Evolutionary conservation across 2,113 vertebrate species (phyloP), one percentile per base, ranked within the genome.

Genomic region (Diadophis punctatus): DNA sequence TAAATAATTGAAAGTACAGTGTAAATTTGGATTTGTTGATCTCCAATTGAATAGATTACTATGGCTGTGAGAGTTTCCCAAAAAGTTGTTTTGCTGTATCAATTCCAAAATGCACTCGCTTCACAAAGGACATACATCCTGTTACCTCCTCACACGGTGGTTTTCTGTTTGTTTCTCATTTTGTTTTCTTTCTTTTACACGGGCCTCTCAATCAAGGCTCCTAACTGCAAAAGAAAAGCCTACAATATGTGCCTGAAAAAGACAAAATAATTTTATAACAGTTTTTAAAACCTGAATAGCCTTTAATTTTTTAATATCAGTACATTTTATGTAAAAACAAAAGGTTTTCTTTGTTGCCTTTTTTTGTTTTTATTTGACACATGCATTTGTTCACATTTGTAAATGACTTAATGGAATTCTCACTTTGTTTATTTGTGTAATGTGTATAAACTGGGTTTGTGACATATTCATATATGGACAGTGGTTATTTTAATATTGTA

Each of bases 401-500:
- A 97, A 98, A 97, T 97, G 97, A 98, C 97, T 97, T 98, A 97
- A 98, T 97, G 98, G 97, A 97, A 97, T 97, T 97, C 97, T 98
- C 97, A 96, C 97, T 97, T 98, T 98, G 97, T 98, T 98, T 98
- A 98, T 98, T 97, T 97, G 97, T 98, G 98, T 98, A 98, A 96
- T 96, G 97, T 98, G 98, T 98, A 97, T 97, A 97, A 97, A 96
- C 97, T 97, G 97, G 98, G 97, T 98, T 98, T 98, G 98, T 99
- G 98, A 98, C 97, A 97, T 98, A 98, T 98, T 98, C 97, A 97
- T 98, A 98, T 98, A 97, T 96, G 97, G 97, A 97, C 98, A 97
- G 98, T 98, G 98, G 97, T 98, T 98, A 98, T 97, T 97, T 98
- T 98, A 98, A 98, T 98, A 97, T 98, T 98, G 98, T 98, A 98